Base-by-base conservation (phyloP, 2,888 invertebrate species). In the Euzophera pinguis region DNA sequence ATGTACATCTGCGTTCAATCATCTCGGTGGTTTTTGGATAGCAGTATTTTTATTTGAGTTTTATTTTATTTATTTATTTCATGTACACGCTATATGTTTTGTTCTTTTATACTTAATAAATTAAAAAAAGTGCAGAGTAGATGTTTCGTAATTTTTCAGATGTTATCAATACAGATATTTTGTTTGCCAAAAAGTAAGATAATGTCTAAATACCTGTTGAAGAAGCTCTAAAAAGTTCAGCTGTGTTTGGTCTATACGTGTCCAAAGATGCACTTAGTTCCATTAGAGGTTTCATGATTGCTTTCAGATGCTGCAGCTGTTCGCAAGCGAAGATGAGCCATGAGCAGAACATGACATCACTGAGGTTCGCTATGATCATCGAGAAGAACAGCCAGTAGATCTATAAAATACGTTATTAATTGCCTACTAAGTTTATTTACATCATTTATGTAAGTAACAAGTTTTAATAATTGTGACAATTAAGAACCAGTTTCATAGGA, bases 311-410 rank as follows among this genome's bases (percentile, higher is more conserved):
- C 72, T 95, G 95, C 53, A 97, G 84, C 74, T 97, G 96, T 65
- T 96, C 96, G 65, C 96, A 97, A 0, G 96, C 95, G 68, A 95
- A 96, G 55, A 96, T 93, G 61, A 96, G 70, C 95, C 95, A 96
- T 0, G 95, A 96, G 72, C 96, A 96, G 84, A 97, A 96, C 65
- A 96, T 86, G 0, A 95, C 93, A 71, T 96, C 96, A 69, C 91
- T 75, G n/a, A 93, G 75, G 63, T 92, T 93, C 0, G 92, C 82
- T 27, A 93, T 91, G 0, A 88, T 66, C 91, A 94, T 91, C 0
- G 93, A 84, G 68, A 94, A 93, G 6, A 93, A 62, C 0, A 95
- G 78, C 90, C 93, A 95, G 71, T 94, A 94, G 9, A 60, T 52
- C 60, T 60, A 41, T 3, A 50, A 39, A 32, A 32, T 32, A 32